Conservation (phyloP, 2,113 vertebrate genomes). For the Actenoides hombroni region DNA sequence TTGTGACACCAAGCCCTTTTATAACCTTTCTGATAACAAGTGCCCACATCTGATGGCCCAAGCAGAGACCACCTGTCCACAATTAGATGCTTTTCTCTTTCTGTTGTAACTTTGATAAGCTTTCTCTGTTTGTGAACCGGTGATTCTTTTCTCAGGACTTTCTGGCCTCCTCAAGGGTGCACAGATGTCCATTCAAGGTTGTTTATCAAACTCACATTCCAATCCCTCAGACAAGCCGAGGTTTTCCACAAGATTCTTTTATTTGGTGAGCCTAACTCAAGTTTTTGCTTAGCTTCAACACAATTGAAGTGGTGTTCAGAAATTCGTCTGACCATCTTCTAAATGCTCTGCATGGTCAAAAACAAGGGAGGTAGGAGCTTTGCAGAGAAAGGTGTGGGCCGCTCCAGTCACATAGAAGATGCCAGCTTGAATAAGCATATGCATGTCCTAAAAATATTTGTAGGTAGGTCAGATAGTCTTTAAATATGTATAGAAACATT, state of each 20-base stretch:
- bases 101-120: no score
- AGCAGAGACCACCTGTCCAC: no score
- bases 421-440: neutral
- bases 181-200: no score
- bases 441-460: neutral
- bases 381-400: neutral
- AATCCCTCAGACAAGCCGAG: no score
- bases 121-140: no score
- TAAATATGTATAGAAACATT: slow-evolving; percentile 45
- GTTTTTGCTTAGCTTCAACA: neutral
- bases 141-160: no score
- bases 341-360: neutral
- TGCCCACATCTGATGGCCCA: no score
- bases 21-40: no score
- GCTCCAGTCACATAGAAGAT: neutral
- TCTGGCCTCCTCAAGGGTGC: no score
- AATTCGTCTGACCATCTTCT: neutral
- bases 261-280: neutral
- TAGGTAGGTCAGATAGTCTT: neutral
- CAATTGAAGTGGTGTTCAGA: neutral
- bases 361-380: neutral
- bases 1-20: no score
- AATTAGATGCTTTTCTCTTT: no score
- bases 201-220: no score
- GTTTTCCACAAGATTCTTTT: neutral